A percentile compares a stretch with the other conserved stretches of the same genome.
phyloP scores from a whole-genome alignment of 2,113 vertebrate genomes.

The Chionomys nivalis region DNA sequence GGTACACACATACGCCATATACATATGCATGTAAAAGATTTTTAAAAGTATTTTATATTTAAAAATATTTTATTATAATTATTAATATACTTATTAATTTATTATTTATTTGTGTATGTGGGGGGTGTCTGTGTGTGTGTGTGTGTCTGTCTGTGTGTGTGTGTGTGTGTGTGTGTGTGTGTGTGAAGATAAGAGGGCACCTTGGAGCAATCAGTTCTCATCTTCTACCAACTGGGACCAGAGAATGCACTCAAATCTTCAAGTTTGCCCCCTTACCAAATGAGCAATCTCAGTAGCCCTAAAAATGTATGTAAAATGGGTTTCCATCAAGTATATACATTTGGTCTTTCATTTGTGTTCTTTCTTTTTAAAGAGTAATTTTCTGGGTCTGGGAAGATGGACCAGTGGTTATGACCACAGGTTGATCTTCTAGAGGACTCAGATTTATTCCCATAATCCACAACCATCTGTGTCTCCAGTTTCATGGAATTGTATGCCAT shows the following conservation, averaged over 20 bases:
- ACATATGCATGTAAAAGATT: no score
- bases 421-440: not conserved
- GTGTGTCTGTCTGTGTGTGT: no score
- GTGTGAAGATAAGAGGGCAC: not conserved
- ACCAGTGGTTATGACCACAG: no score
- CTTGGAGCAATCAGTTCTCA: not conserved
- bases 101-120: not conserved
- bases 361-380: not conserved
- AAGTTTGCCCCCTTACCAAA: not conserved
- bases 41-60: not conserved
- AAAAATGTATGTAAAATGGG: not conserved
- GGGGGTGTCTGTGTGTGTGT: not conserved
- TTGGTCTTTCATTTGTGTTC: not conserved
- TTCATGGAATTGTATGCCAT: not conserved
- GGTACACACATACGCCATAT: not conserved
- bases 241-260: not conserved
- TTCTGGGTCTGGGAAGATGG: not conserved
- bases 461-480: not conserved
- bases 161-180: not conserved
- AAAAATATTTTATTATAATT: not conserved
- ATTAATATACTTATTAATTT: not conserved
- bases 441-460: not conserved
- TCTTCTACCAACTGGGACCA: not conserved
- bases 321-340: not conserved
- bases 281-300: not conserved